phyloP scores from a whole-genome alignment of 2,113 vertebrate genomes.

The Arothron firmamentum region DNA sequence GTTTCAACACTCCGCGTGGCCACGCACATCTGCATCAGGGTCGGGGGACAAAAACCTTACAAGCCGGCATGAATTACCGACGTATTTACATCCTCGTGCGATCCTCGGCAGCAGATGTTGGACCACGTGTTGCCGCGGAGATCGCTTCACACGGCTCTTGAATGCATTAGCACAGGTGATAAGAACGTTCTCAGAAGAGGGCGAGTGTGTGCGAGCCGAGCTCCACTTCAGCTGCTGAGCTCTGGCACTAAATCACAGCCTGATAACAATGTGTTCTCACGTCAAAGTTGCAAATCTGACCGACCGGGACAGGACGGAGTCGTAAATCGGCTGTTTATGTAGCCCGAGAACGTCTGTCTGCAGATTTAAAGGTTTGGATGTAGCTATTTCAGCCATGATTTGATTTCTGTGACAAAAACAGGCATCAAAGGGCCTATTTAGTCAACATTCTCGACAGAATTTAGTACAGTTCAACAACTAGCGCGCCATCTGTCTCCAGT shows the following conservation, averaged over 20 bases:
- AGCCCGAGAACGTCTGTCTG: too few species aligned
- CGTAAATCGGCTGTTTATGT: too few species aligned
- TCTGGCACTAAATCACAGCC: too few species aligned
- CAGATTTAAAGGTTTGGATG: too few species aligned
- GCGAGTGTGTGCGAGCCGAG: background rate
- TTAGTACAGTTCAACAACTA: constrained; percentile 12
- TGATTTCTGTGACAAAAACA: background rate
- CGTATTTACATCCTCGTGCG: background rate
- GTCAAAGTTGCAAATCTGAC: too few species aligned
- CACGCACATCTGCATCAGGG: background rate
- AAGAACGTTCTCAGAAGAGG: background rate
- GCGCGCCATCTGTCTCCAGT: constrained; percentile 35
- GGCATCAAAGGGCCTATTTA: constrained; percentile 13
- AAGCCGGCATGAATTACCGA: background rate
- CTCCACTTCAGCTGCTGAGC: too few species aligned
- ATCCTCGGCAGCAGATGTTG: background rate
- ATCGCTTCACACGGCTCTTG: background rate
- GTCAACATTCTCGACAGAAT: constrained; percentile 3
- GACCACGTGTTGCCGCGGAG: background rate
- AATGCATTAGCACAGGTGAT: background rate
- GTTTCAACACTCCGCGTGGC: background rate
- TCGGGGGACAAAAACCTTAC: background rate
- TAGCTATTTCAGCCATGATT: too few species aligned
- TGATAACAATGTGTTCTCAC: too few species aligned
- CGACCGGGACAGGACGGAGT: too few species aligned